These are phyloP conservation scores for Orestias chungarensis DNA, from an alignment of 2,797 vertebrate genomes.

Conservation along the genomic window DNA sequence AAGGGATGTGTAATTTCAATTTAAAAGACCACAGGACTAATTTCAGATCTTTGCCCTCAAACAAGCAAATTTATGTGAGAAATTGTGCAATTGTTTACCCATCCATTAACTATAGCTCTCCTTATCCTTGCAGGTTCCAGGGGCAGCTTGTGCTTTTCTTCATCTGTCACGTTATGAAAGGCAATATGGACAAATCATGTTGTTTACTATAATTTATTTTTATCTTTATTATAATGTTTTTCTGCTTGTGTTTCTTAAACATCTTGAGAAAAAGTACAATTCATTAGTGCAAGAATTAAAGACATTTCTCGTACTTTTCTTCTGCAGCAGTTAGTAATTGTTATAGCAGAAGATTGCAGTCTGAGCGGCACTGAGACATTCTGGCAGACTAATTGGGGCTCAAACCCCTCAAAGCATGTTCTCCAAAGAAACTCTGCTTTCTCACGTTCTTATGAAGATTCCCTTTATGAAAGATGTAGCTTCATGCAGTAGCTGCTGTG, in stretches of 20 bases:
- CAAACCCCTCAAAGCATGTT: conserved; percentile 39
- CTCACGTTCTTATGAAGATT: conserved; percentile 11
- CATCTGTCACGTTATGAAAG: too few species aligned
- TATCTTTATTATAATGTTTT: too few species aligned
- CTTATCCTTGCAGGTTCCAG: too few species aligned
- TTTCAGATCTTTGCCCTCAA: too few species aligned
- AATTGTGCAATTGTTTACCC: too few species aligned
- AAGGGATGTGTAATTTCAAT: not conserved
- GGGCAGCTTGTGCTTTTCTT: too few species aligned
- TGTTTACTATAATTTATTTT: too few species aligned
- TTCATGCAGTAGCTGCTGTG: conserved; percentile 14
- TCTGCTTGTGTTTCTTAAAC: too few species aligned
- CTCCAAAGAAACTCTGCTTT: conserved; percentile 28
- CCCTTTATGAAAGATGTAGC: not conserved
- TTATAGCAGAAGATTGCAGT: conserved; percentile 50
- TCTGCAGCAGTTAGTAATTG: conserved; percentile 59
- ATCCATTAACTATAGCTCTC: too few species aligned
- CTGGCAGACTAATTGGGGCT: conserved; percentile 57
- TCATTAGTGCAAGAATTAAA: not conserved
- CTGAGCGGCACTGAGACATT: conserved; percentile 50
- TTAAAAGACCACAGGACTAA: too few species aligned
- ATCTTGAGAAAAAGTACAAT: not conserved
- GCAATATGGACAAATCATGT: too few species aligned
- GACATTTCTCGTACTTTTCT: conserved; percentile 41
- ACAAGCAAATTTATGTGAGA: too few species aligned